phyloP scores from a whole-genome alignment of 2,113 vertebrate species.

The Tragelaphus strepsiceros region DNA sequence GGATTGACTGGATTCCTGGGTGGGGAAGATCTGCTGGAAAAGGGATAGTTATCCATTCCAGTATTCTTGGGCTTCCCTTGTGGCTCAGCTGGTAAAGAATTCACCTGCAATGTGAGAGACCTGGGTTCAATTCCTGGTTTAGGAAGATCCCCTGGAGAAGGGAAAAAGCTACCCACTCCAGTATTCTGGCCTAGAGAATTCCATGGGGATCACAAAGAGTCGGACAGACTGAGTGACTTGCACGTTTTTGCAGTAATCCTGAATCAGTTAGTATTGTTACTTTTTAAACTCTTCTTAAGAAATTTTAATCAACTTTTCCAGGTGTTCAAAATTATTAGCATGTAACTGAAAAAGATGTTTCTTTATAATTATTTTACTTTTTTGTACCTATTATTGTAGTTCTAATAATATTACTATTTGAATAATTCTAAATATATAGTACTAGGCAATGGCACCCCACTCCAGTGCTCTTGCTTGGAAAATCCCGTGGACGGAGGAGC shows the following conservation, averaged over 20 bases:
- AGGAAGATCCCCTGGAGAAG: not conserved
- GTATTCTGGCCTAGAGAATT: not conserved
- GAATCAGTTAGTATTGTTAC: not conserved
- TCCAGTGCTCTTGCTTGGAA: no score
- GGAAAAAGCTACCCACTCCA: not conserved
- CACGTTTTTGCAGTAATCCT: not conserved
- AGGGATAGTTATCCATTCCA: not conserved
- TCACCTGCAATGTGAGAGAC: not conserved
- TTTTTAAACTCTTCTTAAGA: not conserved
- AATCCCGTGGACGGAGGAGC: no score
- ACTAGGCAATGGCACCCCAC: no score
- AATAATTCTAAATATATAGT: not conserved
- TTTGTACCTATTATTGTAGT: not conserved
- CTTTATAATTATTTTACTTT: not conserved
- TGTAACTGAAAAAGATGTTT: not conserved
- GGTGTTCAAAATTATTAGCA: not conserved
- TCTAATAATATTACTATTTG: not conserved
- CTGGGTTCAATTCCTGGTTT: not conserved
- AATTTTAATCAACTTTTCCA: not conserved
- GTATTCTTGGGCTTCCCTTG: not conserved
- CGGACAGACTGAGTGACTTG: rapidly evolving
- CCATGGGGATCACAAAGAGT: not conserved
- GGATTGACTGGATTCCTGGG: not conserved
- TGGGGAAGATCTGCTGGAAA: not conserved
- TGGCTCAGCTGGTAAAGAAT: not conserved